Base-by-base conservation (phyloP, 2,888 invertebrate genomes). In the Tethea ocularis region DNA sequence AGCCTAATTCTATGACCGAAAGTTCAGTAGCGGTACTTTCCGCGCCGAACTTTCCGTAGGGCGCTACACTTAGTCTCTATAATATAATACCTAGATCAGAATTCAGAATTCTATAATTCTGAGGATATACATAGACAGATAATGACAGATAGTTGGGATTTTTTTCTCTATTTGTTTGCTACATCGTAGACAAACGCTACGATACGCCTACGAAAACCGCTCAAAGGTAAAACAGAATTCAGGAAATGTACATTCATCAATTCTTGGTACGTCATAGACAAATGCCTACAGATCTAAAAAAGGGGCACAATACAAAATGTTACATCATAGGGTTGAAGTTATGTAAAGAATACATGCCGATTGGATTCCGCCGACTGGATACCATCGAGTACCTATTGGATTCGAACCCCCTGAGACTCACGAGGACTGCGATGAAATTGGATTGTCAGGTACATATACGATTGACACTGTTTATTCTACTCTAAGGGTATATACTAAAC, bases 401-500 rank as follows among this genome's bases (percentile, higher is more conserved):
- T 54, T 5, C 54, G 61, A 56, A 57, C 60, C 76, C 67, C 70
- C 62, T 56, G 66, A 68, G 78, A 71, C 57, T 51, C 26, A 58
- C 62, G 63, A 67, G 66, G 57, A 51, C 69, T 67, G 67, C 73
- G 71, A 72, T 77, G 70, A 69, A 80, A 80, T 80, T 78, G 74
- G 74, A 80, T 78, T 80, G 80, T 74, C 74, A 75, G 69, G 63
- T 69, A 59, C 63, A 64, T 57, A 46, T 63, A 58, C 61, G 64
- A 54, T 54, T 54, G 54, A 54, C 70, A 67, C 68, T 63, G 64
- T 74, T 65, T 63, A 66, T 67, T 69, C 72, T 74, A 71, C 72
- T 73, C 66, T 53, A 58, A 59, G 66, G 61, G 56, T 67, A 57
- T 22, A 57, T 58, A 57, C 54, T 55, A 36, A 38, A 55, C 46